Evolutionary conservation across 2,888 invertebrate genomes (phyloP), one percentile per base, ranked within the genome.

Genomic region (Heteropelma amictum): DNA sequence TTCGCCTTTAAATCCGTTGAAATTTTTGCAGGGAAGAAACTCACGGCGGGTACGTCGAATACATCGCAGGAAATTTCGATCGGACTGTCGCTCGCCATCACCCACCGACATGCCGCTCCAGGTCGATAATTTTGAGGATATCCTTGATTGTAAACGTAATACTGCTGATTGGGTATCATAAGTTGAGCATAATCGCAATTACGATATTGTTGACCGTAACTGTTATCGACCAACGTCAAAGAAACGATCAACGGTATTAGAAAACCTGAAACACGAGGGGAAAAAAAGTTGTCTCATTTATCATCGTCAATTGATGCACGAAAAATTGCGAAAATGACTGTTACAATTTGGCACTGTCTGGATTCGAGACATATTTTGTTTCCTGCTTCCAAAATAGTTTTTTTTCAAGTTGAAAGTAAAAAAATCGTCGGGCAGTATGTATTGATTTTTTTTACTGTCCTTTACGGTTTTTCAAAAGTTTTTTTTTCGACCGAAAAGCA

Each of bases 91-190:
- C 92, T 91, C 58, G 85, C 89, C 51, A 91, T 90, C 0, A 89
- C 89, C 93, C 93, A 93, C 8, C 90, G 86, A 76, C 93, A 93
- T 1, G 84, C 80, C 0, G 81, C 80, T 0, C 87, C 86, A 0
- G 84, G 79, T 0, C 42, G 0, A 80, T 92, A 93, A 30, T 80
- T 79, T 0, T 80, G 23, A 0, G 92, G 91, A 80, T 92, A 93
- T 85, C 0, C 89, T 87, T 19, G 40, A 74, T 90, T 93, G 78
- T 86, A 88, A 7, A 93, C 85, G 68, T 90, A 90, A 80, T 91
- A 91, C 0, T 83, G 81, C 1, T 54, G 67, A 0, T 90, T 91
- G 0, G 84, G 42, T n/a, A 54, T 14, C 5, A 92, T 80, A 14
- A 84, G 68, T 81, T 91, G 90, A 2, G 76, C 77, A 71, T 78